Percentiles rank a stretch among this genome's conserved stretches.
These are phyloP conservation scores for Rynchops niger DNA, from an alignment of 2,113 vertebrate species.

Conservation along the genomic window DNA sequence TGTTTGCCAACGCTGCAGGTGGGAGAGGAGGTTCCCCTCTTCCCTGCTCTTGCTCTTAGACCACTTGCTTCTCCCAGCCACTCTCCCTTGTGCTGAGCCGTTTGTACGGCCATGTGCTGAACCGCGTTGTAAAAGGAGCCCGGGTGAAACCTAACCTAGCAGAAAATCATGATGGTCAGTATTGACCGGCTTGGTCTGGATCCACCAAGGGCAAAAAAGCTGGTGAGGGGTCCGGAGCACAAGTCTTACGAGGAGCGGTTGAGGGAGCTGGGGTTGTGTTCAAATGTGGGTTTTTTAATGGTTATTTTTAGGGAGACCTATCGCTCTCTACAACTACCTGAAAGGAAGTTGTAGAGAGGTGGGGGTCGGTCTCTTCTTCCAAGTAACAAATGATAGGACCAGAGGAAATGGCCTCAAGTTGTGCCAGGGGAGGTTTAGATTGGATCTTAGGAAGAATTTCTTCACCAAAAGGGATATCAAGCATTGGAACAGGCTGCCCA, in stretches of 20 bases:
- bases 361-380: background rate
- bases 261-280: background rate
- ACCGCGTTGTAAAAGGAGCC: background rate
- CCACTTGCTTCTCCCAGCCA: background rate
- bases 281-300: no score
- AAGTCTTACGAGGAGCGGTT: background rate
- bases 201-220: background rate
- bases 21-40: background rate
- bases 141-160: background rate
- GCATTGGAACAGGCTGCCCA: background rate
- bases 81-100: background rate
- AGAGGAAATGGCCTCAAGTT: background rate
- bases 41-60: background rate
- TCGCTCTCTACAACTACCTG: background rate
- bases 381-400: background rate
- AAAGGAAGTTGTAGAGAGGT: background rate
- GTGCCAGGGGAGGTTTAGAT: background rate
- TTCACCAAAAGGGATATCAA: background rate
- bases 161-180: background rate
- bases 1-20: background rate
- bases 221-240: background rate
- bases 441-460: background rate
- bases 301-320: background rate
- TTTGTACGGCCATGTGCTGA: background rate
- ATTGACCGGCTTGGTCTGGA: background rate